A percentile compares a stretch with the other conserved stretches of the same genome.
Evolutionary conservation across 2,113 vertebrate species (phyloP).

Genomic region (Colistium nudipinnis): DNA sequence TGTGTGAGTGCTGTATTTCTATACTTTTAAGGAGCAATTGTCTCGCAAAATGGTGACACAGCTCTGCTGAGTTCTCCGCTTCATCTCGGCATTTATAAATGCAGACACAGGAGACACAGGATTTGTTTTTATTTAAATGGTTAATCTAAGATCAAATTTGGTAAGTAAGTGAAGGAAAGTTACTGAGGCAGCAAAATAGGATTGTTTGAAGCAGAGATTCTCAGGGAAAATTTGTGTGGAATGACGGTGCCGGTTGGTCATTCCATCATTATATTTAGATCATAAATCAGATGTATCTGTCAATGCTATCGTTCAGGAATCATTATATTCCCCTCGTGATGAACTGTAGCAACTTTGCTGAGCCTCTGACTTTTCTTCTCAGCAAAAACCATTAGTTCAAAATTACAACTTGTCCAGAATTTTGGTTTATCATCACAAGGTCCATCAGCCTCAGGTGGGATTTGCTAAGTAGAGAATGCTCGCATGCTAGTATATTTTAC

Average conservation of each 20-base stretch:
- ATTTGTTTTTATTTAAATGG: too few species aligned
- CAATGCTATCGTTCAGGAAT: neutral
- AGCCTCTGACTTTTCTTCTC: neutral
- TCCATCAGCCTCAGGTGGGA: neutral
- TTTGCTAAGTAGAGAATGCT: neutral
- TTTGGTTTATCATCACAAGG: neutral
- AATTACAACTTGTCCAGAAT: neutral
- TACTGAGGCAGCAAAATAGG: neutral
- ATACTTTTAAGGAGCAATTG: slow-evolving; percentile 44
- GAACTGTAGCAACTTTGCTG: neutral
- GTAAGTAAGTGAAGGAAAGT: neutral
- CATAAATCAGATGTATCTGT: too few species aligned
- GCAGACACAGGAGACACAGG: too few species aligned
- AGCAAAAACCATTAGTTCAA: neutral
- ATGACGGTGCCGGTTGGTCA: too few species aligned
- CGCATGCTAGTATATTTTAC: neutral
- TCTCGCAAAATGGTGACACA: neutral
- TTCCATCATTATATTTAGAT: neutral
- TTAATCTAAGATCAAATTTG: too few species aligned
- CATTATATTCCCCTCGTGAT: too few species aligned
- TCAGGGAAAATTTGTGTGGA: neutral
- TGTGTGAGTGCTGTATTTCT: slow-evolving; percentile 48
- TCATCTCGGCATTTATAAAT: neutral
- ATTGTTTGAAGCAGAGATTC: neutral
- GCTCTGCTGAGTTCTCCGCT: neutral